Evolutionary conservation across 2,888 invertebrate genomes (phyloP).

Genomic region (Ectobius pallidus): DNA sequence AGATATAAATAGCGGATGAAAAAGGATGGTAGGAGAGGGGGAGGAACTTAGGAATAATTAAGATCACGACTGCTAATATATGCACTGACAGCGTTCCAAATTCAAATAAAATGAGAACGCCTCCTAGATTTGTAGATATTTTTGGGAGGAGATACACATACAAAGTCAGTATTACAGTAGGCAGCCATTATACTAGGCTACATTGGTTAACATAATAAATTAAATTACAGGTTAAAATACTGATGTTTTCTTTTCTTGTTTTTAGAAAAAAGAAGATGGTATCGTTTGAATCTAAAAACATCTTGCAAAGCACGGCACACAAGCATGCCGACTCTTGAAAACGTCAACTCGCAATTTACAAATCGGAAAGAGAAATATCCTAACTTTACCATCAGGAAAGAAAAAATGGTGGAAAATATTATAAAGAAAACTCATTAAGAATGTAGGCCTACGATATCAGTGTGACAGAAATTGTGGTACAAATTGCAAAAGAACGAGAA

Average conservation of each 20-base stretch:
- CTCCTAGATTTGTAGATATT: constrained; percentile 21
- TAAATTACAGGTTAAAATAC: constrained; percentile 30
- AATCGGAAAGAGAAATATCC: no score
- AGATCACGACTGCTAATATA: constrained; percentile 31
- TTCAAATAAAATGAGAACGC: constrained; percentile 29
- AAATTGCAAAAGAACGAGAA: no score
- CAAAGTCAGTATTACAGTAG: background rate
- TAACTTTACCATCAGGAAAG: no score
- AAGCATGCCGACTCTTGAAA: background rate
- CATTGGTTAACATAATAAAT: constrained; percentile 22
- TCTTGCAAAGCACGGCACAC: background rate
- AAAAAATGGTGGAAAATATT: no score
- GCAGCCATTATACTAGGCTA: background rate
- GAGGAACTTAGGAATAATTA: constrained; percentile 32
- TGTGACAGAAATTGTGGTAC: no score
- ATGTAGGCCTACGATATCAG: no score
- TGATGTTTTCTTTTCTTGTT: background rate
- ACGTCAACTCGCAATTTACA: no score
- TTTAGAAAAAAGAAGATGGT: background rate
- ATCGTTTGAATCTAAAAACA: constrained; percentile 7
- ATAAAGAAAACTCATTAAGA: no score
- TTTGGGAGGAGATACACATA: background rate
- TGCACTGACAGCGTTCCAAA: constrained; percentile 27
- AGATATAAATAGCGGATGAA: constrained; percentile 17
- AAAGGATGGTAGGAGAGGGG: background rate